Base-by-base conservation (phyloP, 2,113 vertebrate species). In the Takifugu bimaculatus region DNA sequence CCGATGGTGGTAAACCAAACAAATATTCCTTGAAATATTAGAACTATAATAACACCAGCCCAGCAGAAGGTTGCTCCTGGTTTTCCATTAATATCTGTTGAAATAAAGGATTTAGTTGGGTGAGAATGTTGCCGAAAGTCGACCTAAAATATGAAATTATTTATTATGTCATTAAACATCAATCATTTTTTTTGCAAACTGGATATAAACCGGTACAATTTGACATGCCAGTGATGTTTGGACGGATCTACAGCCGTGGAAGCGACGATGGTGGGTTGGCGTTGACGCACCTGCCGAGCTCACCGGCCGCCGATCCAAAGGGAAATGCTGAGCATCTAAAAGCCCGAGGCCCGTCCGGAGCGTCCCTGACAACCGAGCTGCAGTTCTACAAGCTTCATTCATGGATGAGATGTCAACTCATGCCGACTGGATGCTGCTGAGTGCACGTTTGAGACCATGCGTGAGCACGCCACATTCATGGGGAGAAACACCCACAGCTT, bases 131-230 rank as follows among this genome's bases (percentile, higher is more conserved):
- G 49, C 49, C 51, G 45, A 58, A 55, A 28, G 49, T 71, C 57
- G 60, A 26, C 4, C 64, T 78, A 74, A 74, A 61, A 74, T 85
- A 78, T 69, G 73, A 85, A 87, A 82, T 77, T 13, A 57, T 90
- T 89, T 90, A 88, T 87, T 88, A 77, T 29, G 77, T 80, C 67
- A 68, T 68, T 52, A 82, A 87, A 84, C 79, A 70, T 70, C 66
- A 70, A 78, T 75, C 56, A 76, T 63, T 26, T 75, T 83, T 88
- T 86, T 86, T 88, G 85, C 83, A 90, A 89, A 90, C 85, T 86
- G 85, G 85, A 85, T 91, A 88, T 70, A 90, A 89, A 90, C 74
- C 32, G 55, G 76, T 68, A 81, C 75, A 75, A 63, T 77, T 70
- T 60, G 78, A 84, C 85, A 87, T 91, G 86, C 87, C 83, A 47